These are phyloP conservation scores for Chionomys nivalis DNA, from an alignment of 2,113 vertebrate genomes.

Conservation along the genomic window DNA sequence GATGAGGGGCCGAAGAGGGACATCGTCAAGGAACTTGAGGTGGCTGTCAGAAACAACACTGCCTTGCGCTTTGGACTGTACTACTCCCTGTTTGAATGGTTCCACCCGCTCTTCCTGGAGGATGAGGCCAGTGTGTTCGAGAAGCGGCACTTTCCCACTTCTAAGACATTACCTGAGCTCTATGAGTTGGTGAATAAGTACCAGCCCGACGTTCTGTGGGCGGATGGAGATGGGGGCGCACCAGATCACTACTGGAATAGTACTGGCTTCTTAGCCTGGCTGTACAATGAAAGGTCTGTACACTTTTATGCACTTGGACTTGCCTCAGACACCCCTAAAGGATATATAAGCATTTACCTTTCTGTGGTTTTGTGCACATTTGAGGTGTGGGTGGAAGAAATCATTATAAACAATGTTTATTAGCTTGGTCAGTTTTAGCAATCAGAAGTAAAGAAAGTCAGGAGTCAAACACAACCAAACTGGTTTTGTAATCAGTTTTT, in stretches of 20 bases:
- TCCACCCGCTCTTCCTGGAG: conserved; percentile 91
- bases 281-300: conserved; percentile 96
- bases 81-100: conserved; percentile 98
- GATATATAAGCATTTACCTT: not conserved
- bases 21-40: conserved; percentile 90
- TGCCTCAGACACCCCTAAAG: rapidly evolving
- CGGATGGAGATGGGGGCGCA: conserved; percentile 93
- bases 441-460: not conserved
- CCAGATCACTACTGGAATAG: conserved; percentile 96
- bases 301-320: rapidly evolving
- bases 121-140: conserved; percentile 88
- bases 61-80: conserved; percentile 94
- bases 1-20: conserved; percentile 93
- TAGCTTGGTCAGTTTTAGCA: not conserved
- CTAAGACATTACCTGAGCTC: conserved; percentile 94
- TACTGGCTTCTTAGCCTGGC: conserved; percentile 96
- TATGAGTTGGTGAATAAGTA: conserved; percentile 92
- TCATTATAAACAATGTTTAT: not conserved
- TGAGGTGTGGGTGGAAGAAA: not conserved
- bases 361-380: not conserved
- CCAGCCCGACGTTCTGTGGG: conserved; percentile 95
- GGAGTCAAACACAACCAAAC: not conserved
- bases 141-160: conserved; percentile 89
- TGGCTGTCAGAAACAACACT: conserved; percentile 86
- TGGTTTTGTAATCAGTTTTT: not conserved